These are phyloP conservation scores for Macrotrachela quadricornifera DNA, from an alignment of 1,140 invertebrate genomes.

Conservation along the genomic window DNA sequence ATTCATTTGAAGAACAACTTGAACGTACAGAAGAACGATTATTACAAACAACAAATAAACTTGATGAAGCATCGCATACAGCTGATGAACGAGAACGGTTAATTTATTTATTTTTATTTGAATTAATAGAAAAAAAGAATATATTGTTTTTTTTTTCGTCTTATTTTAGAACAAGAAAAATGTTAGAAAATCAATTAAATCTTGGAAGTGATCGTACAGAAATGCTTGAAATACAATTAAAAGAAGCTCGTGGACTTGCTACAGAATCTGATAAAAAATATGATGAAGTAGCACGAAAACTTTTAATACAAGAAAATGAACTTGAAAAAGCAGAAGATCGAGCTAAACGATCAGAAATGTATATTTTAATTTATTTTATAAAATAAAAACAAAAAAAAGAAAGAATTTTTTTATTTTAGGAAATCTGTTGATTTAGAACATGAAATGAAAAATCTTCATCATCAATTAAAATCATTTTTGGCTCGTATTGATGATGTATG, in stretches of 20 bases:
- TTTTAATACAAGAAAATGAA: constrained; percentile 77
- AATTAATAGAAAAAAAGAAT: too few relatives aligned
- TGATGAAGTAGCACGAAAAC: constrained; percentile 94
- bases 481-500: too few relatives aligned
- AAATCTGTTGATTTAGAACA: too few relatives aligned
- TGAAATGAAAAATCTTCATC: too few relatives aligned
- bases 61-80: constrained; percentile 91
- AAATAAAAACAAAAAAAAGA: too few relatives aligned
- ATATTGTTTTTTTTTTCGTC: too few relatives aligned
- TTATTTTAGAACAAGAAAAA: constrained; percentile 50
- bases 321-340: constrained; percentile 80
- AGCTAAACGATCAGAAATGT: constrained; percentile 69
- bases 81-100: constrained; percentile 99
- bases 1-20: constrained; percentile 90
- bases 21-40: constrained; percentile 92
- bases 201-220: constrained; percentile 98
- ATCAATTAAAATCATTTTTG: too few relatives aligned
- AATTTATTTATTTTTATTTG: too few relatives aligned
- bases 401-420: too few relatives aligned
- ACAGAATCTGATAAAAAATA: constrained; percentile 99
- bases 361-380: too few relatives aligned
- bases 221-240: constrained; percentile 84
- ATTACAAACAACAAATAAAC: constrained; percentile 78
- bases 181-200: constrained; percentile 93
- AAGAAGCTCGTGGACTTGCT: constrained; percentile 89